These are phyloP conservation scores for Drosophila subquinaria DNA, from an alignment of 2,888 invertebrate species.

Conservation along the genomic window DNA sequence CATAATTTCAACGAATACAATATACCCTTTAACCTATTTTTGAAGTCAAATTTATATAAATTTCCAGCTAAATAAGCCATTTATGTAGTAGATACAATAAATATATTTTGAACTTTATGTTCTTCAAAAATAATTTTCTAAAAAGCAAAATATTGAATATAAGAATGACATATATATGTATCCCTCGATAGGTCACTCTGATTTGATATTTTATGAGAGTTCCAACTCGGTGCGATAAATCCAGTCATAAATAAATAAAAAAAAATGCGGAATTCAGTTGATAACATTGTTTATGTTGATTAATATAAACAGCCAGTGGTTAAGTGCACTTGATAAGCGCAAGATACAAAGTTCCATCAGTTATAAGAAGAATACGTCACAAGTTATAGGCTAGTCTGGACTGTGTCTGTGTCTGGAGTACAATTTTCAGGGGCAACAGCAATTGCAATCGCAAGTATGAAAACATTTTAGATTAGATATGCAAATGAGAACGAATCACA, in stretches of 20 bases:
- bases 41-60: too few relatives aligned
- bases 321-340: conserved; percentile 28
- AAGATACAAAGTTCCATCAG: conserved; percentile 13
- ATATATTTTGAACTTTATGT: too few relatives aligned
- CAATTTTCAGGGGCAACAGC: conserved; percentile 35
- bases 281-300: conserved; percentile 13
- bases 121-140: too few relatives aligned
- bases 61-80: too few relatives aligned
- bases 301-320: conserved; percentile 1
- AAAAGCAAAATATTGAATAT: too few relatives aligned
- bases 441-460: conserved; percentile 17
- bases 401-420: conserved; percentile 30
- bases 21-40: too few relatives aligned
- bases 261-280: not conserved
- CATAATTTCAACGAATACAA: too few relatives aligned
- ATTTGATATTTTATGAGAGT: not conserved
- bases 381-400: conserved; percentile 18
- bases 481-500: conserved; percentile 31
- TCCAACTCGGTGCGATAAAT: too few relatives aligned
- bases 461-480: conserved; percentile 44
- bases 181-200: too few relatives aligned
- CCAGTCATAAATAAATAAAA: not conserved
- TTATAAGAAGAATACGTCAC: conserved; percentile 23
- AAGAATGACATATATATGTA: too few relatives aligned
- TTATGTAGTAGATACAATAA: too few relatives aligned